phyloP scores from a whole-genome alignment of 1,140 invertebrate species.

The Stegodyphus dumicola region DNA sequence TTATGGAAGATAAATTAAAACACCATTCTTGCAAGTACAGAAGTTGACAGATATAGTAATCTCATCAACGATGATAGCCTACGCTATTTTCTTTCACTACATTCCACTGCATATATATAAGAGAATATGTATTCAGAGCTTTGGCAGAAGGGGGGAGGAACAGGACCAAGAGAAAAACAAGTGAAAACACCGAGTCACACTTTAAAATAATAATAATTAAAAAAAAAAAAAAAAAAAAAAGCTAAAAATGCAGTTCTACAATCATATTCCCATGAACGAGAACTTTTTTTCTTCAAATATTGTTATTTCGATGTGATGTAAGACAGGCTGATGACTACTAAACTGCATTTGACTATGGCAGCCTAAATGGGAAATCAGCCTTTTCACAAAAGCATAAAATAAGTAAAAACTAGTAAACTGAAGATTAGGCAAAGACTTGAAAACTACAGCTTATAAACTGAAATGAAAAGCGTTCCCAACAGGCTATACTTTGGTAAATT shows the following conservation, averaged over 20 bases:
- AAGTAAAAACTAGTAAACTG: constrained; percentile 2
- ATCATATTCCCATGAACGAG: background rate
- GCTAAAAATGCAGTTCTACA: background rate
- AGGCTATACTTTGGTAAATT: constrained; percentile 59
- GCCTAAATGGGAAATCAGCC: constrained; percentile 31
- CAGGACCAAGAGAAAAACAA: constrained; percentile 5
- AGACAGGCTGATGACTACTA: constrained; percentile 29
- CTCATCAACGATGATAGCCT: constrained; percentile 37
- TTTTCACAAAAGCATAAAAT: constrained; percentile 10
- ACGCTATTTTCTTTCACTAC: constrained; percentile 25
- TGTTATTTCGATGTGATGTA: constrained; percentile 5
- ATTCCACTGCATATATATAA: constrained; percentile 1
- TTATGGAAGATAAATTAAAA: constrained; percentile 34
- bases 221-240: constrained; percentile 1
- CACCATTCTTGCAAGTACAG: constrained; percentile 18
- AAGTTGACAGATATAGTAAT: background rate
- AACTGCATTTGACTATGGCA: constrained; percentile 50
- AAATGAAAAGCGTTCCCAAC: constrained; percentile 39
- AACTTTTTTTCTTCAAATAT: constrained; percentile 9
- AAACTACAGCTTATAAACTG: background rate
- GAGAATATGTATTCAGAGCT: constrained; percentile 17
- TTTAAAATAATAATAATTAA: constrained; percentile 12
- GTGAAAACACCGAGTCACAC: constrained; percentile 15
- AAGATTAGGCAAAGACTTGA: background rate
- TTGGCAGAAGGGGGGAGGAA: constrained; percentile 35